phyloP scores from a whole-genome alignment of 2,888 invertebrate species.

The Thecocarcelia acutangulata region DNA sequence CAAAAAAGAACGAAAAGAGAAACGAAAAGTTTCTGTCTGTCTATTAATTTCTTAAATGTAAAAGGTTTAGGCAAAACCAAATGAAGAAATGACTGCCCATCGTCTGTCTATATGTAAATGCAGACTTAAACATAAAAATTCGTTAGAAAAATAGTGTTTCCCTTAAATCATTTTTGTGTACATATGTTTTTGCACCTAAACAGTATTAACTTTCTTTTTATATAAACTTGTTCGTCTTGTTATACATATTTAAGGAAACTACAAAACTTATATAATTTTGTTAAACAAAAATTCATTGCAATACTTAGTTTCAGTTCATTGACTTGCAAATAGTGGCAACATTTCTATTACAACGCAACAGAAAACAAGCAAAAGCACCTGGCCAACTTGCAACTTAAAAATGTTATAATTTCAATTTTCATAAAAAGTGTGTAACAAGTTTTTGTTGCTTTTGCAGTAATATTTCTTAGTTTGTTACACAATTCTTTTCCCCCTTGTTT shows the following conservation, averaged over 20 bases:
- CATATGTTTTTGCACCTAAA: too few species aligned
- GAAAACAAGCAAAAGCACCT: not conserved
- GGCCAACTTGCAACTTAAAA: slow-evolving; percentile 23
- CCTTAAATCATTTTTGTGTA: too few species aligned
- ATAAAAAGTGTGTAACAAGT: slow-evolving; percentile 35
- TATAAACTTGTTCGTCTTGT: not conserved
- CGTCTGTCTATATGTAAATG: too few species aligned
- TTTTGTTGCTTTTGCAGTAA: not conserved
- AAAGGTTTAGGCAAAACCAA: too few species aligned
- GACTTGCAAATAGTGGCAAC: slow-evolving; percentile 47
- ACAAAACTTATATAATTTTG: slow-evolving; percentile 40
- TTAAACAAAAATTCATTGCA: not conserved
- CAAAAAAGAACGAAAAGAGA: too few species aligned
- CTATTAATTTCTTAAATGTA: too few species aligned
- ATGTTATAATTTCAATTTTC: slow-evolving; percentile 61
- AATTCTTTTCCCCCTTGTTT: not conserved
- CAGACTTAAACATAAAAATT: too few species aligned
- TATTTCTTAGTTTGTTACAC: slow-evolving; percentile 2
- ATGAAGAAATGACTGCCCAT: too few species aligned
- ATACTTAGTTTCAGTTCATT: slow-evolving; percentile 53
- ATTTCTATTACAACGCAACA: slow-evolving; percentile 46
- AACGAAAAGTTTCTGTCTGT: too few species aligned
- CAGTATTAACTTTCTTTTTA: too few species aligned
- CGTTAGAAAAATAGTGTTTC: too few species aligned
- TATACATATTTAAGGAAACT: slow-evolving; percentile 45